Percentiles rank a stretch among this genome's conserved stretches.
Evolutionary conservation across 2,797 vertebrate genomes (phyloP).

Genomic region (Hydrolagus colliei): DNA sequence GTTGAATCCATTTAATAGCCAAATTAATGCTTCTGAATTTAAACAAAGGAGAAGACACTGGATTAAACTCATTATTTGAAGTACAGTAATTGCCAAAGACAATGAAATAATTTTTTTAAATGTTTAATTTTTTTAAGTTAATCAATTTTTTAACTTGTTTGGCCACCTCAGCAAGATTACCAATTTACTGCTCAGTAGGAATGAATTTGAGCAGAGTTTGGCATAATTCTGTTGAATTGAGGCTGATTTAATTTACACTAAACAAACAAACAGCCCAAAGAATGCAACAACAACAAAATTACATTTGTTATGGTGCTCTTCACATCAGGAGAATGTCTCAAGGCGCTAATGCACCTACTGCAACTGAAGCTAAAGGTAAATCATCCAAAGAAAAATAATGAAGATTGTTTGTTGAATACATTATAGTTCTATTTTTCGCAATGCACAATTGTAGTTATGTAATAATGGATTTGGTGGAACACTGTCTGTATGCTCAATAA

Average conservation of each 20-base stretch:
- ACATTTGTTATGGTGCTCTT: too few species aligned
- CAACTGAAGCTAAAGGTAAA: background rate
- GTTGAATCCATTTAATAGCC: background rate
- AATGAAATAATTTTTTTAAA: background rate
- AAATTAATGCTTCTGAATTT: background rate
- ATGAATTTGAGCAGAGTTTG: background rate
- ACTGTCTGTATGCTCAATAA: too few species aligned
- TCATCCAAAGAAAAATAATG: background rate
- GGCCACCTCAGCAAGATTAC: background rate
- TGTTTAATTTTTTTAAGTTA: background rate
- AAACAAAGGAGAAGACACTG: slow-evolving; percentile 12
- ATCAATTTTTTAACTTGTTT: background rate
- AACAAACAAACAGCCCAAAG: too few species aligned
- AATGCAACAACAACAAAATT: too few species aligned
- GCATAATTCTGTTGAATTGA: background rate
- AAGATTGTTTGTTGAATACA: background rate
- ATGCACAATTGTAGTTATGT: too few species aligned
- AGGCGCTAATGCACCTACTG: too few species aligned
- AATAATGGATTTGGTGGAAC: too few species aligned
- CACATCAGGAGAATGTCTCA: too few species aligned
- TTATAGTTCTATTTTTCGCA: background rate
- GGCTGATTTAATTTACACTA: too few species aligned
- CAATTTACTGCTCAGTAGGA: background rate
- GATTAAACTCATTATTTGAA: slow-evolving; percentile 2
- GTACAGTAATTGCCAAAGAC: background rate